A percentile compares a stretch with the other conserved stretches of the same genome.
Conservation (phyloP, 2,888 invertebrate genomes). For the Incurvaria masculella region DNA sequence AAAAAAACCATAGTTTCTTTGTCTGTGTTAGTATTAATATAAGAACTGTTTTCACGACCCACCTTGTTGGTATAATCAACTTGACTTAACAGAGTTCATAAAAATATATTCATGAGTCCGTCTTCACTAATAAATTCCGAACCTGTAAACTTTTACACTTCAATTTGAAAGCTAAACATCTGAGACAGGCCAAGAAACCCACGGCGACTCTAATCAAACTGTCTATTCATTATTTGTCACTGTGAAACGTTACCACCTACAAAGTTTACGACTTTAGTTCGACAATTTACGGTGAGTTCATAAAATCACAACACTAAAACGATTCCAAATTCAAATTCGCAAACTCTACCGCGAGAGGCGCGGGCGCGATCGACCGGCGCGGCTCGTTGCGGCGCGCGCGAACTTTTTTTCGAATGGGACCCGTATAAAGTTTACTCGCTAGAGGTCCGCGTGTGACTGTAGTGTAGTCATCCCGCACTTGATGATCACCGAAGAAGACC, state of each 20-base stretch:
- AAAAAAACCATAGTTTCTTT: no score
- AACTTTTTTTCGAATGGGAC: conserved; percentile 29
- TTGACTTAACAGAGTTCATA: no score
- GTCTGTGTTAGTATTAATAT: no score
- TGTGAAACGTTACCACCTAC: background rate
- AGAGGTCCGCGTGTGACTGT: conserved; percentile 55
- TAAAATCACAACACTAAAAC: no score
- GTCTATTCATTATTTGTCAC: background rate
- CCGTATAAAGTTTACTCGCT: conserved; percentile 38
- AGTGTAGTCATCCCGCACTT: conserved; percentile 50
- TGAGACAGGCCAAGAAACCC: background rate
- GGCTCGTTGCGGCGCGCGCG: conserved; percentile 44
- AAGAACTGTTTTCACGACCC: no score
- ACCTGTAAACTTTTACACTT: background rate
- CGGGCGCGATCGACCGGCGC: conserved; percentile 24
- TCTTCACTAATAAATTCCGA: no score
- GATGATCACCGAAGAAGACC: conserved; percentile 55
- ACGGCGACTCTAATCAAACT: background rate
- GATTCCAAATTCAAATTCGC: background rate
- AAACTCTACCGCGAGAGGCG: background rate
- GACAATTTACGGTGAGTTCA: no score
- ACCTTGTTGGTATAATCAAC: no score
- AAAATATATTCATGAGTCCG: no score
- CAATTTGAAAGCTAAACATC: background rate
- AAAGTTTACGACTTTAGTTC: no score